A percentile compares a stretch with the other conserved stretches of the same genome.
Conservation (phyloP, 2,888 invertebrate species). For the Lepetodrilus schrolli region DNA sequence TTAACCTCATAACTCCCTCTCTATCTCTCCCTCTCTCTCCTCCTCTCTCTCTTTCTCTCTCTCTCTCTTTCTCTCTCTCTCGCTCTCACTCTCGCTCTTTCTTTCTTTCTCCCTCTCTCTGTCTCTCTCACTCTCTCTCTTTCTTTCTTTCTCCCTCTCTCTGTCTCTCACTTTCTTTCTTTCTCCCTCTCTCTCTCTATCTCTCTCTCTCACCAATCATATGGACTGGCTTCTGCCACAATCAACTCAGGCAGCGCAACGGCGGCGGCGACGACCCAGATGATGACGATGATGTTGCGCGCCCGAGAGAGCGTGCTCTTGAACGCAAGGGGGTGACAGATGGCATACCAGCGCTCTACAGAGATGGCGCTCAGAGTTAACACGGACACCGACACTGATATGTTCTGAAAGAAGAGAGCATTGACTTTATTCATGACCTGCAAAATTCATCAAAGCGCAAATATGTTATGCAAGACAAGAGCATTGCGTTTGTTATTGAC, state of each 20-base stretch:
- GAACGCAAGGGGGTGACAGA: slow-evolving; percentile 91
- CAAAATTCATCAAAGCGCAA: background rate
- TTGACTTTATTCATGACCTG: background rate
- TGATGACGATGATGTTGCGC: slow-evolving; percentile 85
- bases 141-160: slow-evolving; percentile 22
- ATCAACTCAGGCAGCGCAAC: slow-evolving; percentile 59
- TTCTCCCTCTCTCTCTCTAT: too few species aligned
- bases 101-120: slow-evolving; percentile 11
- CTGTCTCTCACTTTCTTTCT: too few species aligned
- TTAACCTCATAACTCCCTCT: too few species aligned
- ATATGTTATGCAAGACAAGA: background rate
- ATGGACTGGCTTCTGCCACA: slow-evolving; percentile 38
- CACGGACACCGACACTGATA: slow-evolving; percentile 93
- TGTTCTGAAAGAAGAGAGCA: slow-evolving; percentile 83
- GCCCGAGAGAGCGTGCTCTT: slow-evolving; percentile 88
- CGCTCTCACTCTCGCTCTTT: too few species aligned
- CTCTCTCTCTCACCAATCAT: slow-evolving; percentile 22
- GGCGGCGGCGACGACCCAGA: slow-evolving; percentile 85
- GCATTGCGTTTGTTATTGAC: background rate
- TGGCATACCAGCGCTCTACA: slow-evolving; percentile 95
- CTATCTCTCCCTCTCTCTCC: slow-evolving; percentile 4
- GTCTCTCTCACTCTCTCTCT: slow-evolving; percentile 23
- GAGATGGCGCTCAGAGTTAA: slow-evolving; percentile 93
- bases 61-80: slow-evolving; percentile 5
- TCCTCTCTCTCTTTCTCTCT: slow-evolving; percentile 4